These are phyloP conservation scores for Thunnus thynnus DNA, from an alignment of 2,113 vertebrate genomes.

Conservation along the genomic window DNA sequence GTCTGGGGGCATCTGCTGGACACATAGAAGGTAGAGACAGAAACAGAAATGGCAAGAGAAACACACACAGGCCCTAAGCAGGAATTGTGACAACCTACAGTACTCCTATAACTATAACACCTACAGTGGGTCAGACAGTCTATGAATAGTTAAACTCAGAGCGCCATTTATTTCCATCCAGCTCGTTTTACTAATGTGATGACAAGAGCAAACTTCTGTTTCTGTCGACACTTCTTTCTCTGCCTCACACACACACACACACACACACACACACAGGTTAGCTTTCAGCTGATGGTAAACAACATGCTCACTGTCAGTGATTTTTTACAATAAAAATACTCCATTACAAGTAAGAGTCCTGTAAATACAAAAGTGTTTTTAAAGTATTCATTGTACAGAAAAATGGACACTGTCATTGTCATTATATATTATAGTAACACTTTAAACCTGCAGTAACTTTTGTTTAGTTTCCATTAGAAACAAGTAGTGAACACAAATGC, in stretches of 20 bases:
- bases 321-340: background rate
- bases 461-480: no score
- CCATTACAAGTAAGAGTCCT: background rate
- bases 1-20: no score
- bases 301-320: background rate
- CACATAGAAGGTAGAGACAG: no score
- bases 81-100: no score
- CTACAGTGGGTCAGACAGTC: background rate
- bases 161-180: background rate
- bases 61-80: no score
- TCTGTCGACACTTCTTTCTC: conserved; percentile 17
- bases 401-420: no score
- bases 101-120: background rate
- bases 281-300: conserved; percentile 14
- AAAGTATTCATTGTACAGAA: no score
- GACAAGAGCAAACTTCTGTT: conserved; percentile 18
- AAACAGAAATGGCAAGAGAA: no score
- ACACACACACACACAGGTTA: conserved; percentile 3
- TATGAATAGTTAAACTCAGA: conserved; percentile 28
- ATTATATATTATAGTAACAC: no score
- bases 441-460: no score
- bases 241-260: background rate
- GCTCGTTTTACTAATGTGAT: conserved; percentile 18
- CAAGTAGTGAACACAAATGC: no score
- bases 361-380: no score